Base-by-base conservation (phyloP, 2,888 invertebrate genomes). In the Cephus runcator region DNA sequence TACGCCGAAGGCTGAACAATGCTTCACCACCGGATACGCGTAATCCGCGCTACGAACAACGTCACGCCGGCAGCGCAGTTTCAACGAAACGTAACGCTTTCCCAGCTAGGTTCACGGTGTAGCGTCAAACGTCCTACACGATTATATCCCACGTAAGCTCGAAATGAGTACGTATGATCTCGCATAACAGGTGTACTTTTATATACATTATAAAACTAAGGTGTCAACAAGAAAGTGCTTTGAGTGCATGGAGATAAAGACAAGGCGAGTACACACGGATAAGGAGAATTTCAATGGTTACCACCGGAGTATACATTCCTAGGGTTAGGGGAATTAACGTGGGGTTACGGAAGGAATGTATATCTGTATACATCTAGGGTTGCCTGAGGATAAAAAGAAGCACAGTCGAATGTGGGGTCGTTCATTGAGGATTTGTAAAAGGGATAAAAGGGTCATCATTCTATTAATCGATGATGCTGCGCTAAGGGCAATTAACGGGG, bases 401-500 rank as follows among this genome's bases (percentile, higher is more conserved):
- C 23, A 56, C 9, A 9, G 23, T 23, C 56, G 23, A 56, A 56
- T 56, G 56, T 56, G 9, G 23, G 56, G 23, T 56, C 56, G 23
- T 56, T 56, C 23, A 56, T 56, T 56, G 23, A 23, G 9, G 23
- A 56, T 56, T 56, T 23, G 56, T 56, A 56, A 56, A 56, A 56
- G 23, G 56, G 6, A 56, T 23, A 56, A 56, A 23, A 56, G 56
- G 23, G 56, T 56, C 56, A 23, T 56, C 71, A 78, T 75, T 77
- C 77, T 77, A 71, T 82, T 82, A 84, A 84, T 84, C 80, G 34
- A 74, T 30, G 35, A 23, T 74, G 33, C 69, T 69, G 56, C 23
- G 56, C 56, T 56, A 23, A 73, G 68, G 80, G 78, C 83, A 81
- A 85, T 82, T 84, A 83, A 82, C 80, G 79, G 79, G 79, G 77